Evolutionary conservation across 1,140 invertebrate genomes (phyloP).

Genomic region (Alviniconcha marisindica): DNA sequence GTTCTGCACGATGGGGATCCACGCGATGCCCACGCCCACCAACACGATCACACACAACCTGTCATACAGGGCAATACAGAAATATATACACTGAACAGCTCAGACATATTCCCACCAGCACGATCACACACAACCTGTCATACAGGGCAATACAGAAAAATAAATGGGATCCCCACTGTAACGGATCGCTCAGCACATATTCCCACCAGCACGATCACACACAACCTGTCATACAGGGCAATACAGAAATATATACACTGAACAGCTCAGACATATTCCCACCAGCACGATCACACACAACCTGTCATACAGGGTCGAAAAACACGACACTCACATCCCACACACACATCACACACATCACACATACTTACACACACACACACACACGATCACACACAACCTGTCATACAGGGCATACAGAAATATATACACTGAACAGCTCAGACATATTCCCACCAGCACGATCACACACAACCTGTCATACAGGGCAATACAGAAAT

Average conservation of each 20-base stretch:
- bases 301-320: neutral
- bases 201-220: conserved; percentile 78
- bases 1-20: conserved; percentile 80
- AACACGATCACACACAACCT: conserved; percentile 78
- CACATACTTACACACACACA: too few species aligned
- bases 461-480: conserved; percentile 77
- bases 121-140: conserved; percentile 4
- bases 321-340: too few species aligned
- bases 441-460: conserved; percentile 78
- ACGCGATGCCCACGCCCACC: conserved; percentile 78
- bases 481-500: neutral
- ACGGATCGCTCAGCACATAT: too few species aligned
- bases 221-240: conserved; percentile 63
- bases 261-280: neutral
- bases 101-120: neutral
- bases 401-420: too few species aligned
- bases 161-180: too few species aligned
- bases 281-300: neutral
- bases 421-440: too few species aligned
- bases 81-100: neutral
- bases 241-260: too few species aligned
- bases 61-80: conserved; percentile 8
- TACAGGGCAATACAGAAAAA: too few species aligned
- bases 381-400: too few species aligned
- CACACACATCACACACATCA: too few species aligned